Conservation (phyloP, 1,140 invertebrate species). For the Olivierus martensii region DNA sequence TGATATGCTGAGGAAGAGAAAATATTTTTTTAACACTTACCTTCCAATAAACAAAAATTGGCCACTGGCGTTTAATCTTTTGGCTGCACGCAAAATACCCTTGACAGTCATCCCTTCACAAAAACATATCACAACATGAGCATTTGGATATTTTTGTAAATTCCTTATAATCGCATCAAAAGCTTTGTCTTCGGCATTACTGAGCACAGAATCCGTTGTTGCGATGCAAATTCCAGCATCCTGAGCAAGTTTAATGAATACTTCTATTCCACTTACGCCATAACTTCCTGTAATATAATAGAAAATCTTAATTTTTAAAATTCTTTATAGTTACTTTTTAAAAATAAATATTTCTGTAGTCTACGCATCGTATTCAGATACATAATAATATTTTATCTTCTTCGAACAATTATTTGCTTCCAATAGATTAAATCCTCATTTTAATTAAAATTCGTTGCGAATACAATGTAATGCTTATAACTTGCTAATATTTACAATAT, state of each 20-base stretch:
- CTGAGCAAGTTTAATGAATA: constrained; percentile 50
- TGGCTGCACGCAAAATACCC: constrained; percentile 48
- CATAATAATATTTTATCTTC: too few species aligned
- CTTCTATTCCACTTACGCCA: constrained; percentile 62
- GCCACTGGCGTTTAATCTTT: constrained; percentile 42
- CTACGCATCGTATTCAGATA: too few species aligned
- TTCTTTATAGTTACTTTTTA: too few species aligned
- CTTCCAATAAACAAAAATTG: constrained; percentile 53
- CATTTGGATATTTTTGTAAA: constrained; percentile 41
- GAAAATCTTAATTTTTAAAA: too few species aligned
- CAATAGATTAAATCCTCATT: too few species aligned
- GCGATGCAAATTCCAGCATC: constrained; percentile 57
- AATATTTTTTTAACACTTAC: too few species aligned
- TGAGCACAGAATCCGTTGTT: constrained; percentile 47
- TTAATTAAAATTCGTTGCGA: too few species aligned
- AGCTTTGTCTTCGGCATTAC: constrained; percentile 41
- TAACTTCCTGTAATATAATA: constrained; percentile 48
- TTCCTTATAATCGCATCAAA: constrained; percentile 36
- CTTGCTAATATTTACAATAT: too few species aligned
- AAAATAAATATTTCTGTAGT: too few species aligned
- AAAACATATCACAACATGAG: constrained; percentile 64
- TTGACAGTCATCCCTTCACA: constrained; percentile 61
- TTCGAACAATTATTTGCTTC: too few species aligned
- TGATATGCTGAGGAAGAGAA: too few species aligned
- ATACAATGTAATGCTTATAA: too few species aligned